phyloP scores from a whole-genome alignment of 2,888 invertebrate species.

The Steinernema carpocapsae region DNA sequence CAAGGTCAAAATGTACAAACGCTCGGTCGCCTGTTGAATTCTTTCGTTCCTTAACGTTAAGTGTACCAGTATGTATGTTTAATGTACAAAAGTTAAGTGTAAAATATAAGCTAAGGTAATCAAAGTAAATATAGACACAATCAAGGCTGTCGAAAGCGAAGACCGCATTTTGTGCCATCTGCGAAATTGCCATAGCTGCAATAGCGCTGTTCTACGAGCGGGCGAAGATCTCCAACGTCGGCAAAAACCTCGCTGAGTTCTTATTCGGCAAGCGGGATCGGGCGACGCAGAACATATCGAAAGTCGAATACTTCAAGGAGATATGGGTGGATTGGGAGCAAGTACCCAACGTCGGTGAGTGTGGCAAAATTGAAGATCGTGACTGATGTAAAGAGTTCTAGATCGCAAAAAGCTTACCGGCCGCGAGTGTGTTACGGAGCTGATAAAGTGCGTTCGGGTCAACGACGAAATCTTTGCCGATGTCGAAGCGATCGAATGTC shows the following conservation, averaged over 20 bases:
- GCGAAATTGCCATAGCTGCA: too few species aligned
- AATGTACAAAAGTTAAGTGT: too few species aligned
- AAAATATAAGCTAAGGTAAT: too few species aligned
- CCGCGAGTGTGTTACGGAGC: slow-evolving; percentile 79
- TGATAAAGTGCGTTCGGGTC: slow-evolving; percentile 81
- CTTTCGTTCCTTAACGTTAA: too few species aligned
- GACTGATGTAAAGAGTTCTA: slow-evolving; percentile 9
- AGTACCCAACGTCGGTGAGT: slow-evolving; percentile 16
- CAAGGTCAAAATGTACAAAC: slow-evolving; percentile 39
- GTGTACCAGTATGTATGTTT: too few species aligned
- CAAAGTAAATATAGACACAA: too few species aligned
- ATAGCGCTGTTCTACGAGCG: slow-evolving; percentile 43
- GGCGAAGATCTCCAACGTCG: slow-evolving; percentile 60
- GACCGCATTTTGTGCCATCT: too few species aligned
- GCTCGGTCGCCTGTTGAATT: background rate
- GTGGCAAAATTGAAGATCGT: background rate
- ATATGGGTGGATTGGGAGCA: slow-evolving; percentile 46
- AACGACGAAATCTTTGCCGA: slow-evolving; percentile 71
- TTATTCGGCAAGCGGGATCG: slow-evolving; percentile 54
- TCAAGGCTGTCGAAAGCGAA: too few species aligned
- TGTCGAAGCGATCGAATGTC: slow-evolving; percentile 76
- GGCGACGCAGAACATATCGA: slow-evolving; percentile 45
- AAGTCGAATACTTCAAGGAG: slow-evolving; percentile 51
- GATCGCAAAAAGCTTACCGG: slow-evolving; percentile 66
- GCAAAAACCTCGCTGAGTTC: slow-evolving; percentile 58